Percentiles rank a stretch among this genome's conserved stretches.
Evolutionary conservation across 1,140 invertebrate species (phyloP).

Genomic region (Vanessa tameamea): DNA sequence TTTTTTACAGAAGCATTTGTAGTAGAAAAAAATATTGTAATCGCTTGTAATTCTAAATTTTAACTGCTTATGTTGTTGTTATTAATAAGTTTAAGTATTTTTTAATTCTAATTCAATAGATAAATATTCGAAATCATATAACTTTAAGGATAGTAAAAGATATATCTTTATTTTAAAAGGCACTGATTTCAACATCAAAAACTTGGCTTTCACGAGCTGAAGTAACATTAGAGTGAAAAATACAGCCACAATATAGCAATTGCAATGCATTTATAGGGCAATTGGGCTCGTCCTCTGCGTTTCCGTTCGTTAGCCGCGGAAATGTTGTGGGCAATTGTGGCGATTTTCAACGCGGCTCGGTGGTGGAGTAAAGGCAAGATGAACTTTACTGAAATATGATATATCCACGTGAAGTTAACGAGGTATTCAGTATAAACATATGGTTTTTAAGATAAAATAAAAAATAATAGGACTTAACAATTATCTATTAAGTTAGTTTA

Average conservation of each 20-base stretch:
- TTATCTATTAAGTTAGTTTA: no score
- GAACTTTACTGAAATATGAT: slow-evolving; percentile 25
- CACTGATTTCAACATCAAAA: not conserved
- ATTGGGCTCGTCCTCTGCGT: slow-evolving; percentile 65
- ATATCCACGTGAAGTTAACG: slow-evolving; percentile 38
- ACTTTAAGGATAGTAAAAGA: no score
- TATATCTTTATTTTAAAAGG: not conserved
- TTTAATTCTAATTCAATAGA: no score
- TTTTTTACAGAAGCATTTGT: no score
- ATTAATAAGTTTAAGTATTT: no score
- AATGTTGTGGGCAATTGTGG: slow-evolving; percentile 71
- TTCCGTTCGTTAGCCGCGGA: slow-evolving; percentile 70
- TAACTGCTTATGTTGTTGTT: no score
- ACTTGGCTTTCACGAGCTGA: not conserved
- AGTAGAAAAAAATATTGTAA: no score
- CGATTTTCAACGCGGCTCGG: slow-evolving; percentile 35
- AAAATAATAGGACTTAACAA: no score
- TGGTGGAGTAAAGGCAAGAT: not conserved
- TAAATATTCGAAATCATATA: no score
- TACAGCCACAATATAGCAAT: slow-evolving; percentile 63
- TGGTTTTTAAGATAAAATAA: no score
- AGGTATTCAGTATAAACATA: no score
- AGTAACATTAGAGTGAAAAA: slow-evolving; percentile 58
- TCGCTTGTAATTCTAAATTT: no score
- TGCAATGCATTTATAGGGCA: slow-evolving; percentile 70